Evolutionary conservation across 1,140 invertebrate genomes (phyloP).

Genomic region (Hylaeus volcanicus): DNA sequence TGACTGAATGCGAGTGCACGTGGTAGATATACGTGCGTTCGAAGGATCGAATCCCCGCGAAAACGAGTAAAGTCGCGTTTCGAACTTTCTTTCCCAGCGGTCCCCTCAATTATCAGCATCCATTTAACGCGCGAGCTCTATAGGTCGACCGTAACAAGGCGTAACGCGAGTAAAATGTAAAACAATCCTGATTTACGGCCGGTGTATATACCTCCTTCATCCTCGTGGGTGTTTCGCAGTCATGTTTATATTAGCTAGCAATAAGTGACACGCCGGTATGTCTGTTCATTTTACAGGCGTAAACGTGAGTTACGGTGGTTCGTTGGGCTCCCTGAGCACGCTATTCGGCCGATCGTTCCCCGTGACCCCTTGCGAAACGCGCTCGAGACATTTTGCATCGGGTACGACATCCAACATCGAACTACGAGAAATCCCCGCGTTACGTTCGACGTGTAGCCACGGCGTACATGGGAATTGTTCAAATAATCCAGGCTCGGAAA

Average conservation of each 20-base stretch:
- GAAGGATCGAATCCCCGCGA: constrained; percentile 18
- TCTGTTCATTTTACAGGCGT: constrained; percentile 57
- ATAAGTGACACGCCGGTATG: constrained; percentile 62
- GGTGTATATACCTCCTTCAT: constrained; percentile 32
- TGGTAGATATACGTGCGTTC: no score
- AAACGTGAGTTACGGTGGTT: constrained; percentile 59
- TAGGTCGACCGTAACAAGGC: constrained; percentile 15
- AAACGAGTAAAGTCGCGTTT: constrained; percentile 13
- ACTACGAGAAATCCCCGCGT: background rate
- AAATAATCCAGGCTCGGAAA: background rate
- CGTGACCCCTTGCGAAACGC: constrained; percentile 41
- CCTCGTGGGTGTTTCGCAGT: constrained; percentile 54
- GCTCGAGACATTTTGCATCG: constrained; percentile 3
- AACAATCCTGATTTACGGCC: constrained; percentile 55
- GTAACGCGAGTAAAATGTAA: constrained; percentile 55
- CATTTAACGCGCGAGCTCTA: background rate
- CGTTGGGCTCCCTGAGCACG: constrained; percentile 46
- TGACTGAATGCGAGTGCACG: no score
- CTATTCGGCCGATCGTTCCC: constrained; percentile 29
- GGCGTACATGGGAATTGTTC: background rate
- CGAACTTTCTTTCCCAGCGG: background rate
- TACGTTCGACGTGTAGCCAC: background rate
- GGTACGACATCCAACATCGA: background rate
- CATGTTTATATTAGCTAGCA: constrained; percentile 62
- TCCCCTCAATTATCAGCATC: constrained; percentile 26